phyloP scores from a whole-genome alignment of 2,113 vertebrate genomes.

The Pyrgilauda ruficollis region DNA sequence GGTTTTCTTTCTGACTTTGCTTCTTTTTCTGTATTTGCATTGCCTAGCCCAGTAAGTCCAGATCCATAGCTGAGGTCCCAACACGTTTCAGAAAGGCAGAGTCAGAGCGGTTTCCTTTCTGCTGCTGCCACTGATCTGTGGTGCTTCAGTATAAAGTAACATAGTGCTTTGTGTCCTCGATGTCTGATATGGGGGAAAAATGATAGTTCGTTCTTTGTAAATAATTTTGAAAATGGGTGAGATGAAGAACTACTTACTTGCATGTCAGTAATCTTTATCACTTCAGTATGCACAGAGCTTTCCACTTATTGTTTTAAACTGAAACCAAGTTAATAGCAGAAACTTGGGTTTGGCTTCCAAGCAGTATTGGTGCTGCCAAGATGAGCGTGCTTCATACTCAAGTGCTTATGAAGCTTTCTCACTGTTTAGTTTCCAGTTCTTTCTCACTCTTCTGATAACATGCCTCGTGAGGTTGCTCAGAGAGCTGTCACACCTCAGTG shows the following conservation, averaged over 20 bases:
- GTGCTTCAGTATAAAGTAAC: not conserved
- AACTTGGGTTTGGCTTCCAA: not conserved
- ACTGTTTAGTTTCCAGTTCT: not conserved
- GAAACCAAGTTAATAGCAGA: not conserved
- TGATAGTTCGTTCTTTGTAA: not conserved
- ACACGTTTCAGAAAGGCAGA: not conserved
- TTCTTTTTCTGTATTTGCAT: not conserved
- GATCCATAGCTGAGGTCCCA: not conserved
- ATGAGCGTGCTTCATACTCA: not conserved
- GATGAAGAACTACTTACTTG: not conserved
- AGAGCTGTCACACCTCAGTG: not conserved
- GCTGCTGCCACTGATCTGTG: not conserved
- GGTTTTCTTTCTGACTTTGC: not conserved
- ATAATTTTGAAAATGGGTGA: not conserved
- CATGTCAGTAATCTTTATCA: not conserved
- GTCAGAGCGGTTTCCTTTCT: not conserved
- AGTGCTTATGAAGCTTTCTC: not conserved
- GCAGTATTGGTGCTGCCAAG: not conserved
- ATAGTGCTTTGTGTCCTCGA: not conserved
- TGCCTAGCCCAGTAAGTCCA: not conserved
- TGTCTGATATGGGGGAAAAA: not conserved
- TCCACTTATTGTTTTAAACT: not conserved
- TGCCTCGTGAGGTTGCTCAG: not conserved
- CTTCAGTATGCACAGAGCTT: not conserved
- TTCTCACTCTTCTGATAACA: not conserved